Base-by-base conservation (phyloP, 2,797 vertebrate genomes). In the Champsocephalus gunnari region DNA sequence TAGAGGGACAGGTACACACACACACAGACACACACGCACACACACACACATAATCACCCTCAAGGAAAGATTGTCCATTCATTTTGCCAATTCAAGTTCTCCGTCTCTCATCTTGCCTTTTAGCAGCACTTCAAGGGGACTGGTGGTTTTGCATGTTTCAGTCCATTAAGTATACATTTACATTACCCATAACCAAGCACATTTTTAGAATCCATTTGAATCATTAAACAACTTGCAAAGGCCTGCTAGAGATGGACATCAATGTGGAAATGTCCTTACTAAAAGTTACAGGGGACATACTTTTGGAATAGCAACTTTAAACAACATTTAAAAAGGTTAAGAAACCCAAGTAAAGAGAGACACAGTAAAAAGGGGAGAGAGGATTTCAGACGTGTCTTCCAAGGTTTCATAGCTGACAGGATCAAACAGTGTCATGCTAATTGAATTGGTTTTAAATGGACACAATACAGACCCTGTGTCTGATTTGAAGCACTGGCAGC, bases 1-100 rank as follows among this genome's bases (percentile, higher is more conserved):
- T 28, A 51, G 61, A 56, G 79, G 80, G 72, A 75, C 83, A 80
- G 84, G 69, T 84, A 45, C 34, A 69, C 67, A 17, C 58, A 73
- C 51, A 28, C 34, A 34, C 34, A 34, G 6, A 7, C 34, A 34
- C 34, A 34, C 34, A 34, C 34, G 8, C 34, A 34, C 5, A 34
- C 32, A 6, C 32, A 38, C 34, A 38, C 34, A 38, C 34, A 28
- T 44, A 56, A 47, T 32, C 19, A 54, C 21, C 43, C 28, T 28
- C 5, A 5, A 28, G 28, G 28, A 28, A 28, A 16, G 21, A 3
- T 12, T 53, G 19, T 34, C 8, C 17, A 34, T 38, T 28, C 21
- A 28, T 44, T 51, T 28, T 32, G 12, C 21, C 47, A 73, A 44
- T 28, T 9, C 45, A 73, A 9, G 13, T 66, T 65, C 73, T 72